These are phyloP conservation scores for Leuciscus waleckii DNA, from an alignment of 2,797 vertebrate genomes.

Conservation along the genomic window DNA sequence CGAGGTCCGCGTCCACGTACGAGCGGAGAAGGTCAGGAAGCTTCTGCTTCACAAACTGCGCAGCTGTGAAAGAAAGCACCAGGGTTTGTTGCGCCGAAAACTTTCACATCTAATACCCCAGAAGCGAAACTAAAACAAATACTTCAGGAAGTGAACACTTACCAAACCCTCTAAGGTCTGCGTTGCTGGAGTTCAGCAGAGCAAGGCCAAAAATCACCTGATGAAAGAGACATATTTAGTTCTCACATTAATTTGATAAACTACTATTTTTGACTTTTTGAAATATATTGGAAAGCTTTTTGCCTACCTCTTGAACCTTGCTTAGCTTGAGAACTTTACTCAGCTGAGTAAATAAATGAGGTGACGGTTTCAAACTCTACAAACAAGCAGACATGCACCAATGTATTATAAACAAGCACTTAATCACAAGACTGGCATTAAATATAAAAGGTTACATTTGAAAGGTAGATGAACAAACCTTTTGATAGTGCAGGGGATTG, in stretches of 20 bases:
- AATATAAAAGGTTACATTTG: background rate
- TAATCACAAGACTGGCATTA: background rate
- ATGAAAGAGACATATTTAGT: background rate
- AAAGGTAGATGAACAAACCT: constrained; percentile 79
- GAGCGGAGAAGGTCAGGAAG: constrained; percentile 98
- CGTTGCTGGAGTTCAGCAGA: constrained; percentile 94
- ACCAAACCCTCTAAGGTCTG: constrained; percentile 97
- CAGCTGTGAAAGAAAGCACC: constrained; percentile 77
- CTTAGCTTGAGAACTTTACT: constrained; percentile 99
- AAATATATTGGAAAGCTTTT: background rate
- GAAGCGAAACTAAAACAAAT: background rate
- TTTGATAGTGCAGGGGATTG: constrained; percentile 99
- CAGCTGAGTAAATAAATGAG: constrained; percentile 96
- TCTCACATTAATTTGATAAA: background rate
- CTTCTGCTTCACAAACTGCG: constrained; percentile 99
- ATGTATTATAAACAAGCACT: background rate
- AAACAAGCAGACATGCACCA: background rate
- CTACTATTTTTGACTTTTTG: background rate
- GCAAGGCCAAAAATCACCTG: constrained; percentile 99
- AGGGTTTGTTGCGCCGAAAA: background rate
- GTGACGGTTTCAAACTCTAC: constrained; percentile 96
- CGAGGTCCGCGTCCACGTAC: constrained; percentile 98
- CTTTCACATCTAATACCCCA: background rate
- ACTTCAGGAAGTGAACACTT: constrained; percentile 67
- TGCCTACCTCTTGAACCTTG: constrained; percentile 97